Evolutionary conservation across 1,140 invertebrate genomes (phyloP), one percentile per base, ranked within the genome.

Genomic region (Callitettix versicolor): DNA sequence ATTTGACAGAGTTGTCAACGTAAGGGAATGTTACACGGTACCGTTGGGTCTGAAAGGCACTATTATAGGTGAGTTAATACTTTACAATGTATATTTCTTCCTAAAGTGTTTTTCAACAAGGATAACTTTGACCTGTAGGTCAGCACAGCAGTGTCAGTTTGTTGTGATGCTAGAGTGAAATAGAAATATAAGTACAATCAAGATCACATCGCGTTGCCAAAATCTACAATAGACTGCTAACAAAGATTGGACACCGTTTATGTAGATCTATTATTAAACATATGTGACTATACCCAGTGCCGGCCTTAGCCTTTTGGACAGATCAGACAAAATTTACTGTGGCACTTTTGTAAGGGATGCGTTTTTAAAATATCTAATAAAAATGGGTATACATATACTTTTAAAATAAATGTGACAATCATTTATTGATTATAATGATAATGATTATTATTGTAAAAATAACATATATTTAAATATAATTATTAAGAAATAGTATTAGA

Each of bases 31-130:
- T 44, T 86, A 81, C 61, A 78, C 79, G 1, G 88, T 92, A 7
- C 91, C 91, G 0, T 69, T 89, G 14, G 92, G 91, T 4, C 73
- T 79, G 1, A 81, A 79, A 61, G 93, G 92, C 33, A 94, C 87
- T 0, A 75, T 96, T 1, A 80, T 91, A 17, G 87, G 82, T 24
- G 73, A 58, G 21, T 20, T 9, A 46, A n/a, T n/a, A n/a, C n/a
- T n/a, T n/a, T n/a, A n/a, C n/a, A n/a, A n/a, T 46, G 2, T 3
- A 21, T 4, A 4, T 46, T 41, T 5, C 14, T 41, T 41, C 3
- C 14, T 41, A 41, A 5, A 5, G 5, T 5, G 3, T 41, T 41
- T 7, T 36, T 36, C 34, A 9, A 9, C 7, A 7, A 36, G n/a
- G 7, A n/a, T 9, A 7, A 36, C n/a, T n/a, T n/a, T 9, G n/a